These are phyloP conservation scores for Galemys pyrenaicus DNA, from an alignment of 2,113 vertebrate genomes.

Conservation along the genomic window DNA sequence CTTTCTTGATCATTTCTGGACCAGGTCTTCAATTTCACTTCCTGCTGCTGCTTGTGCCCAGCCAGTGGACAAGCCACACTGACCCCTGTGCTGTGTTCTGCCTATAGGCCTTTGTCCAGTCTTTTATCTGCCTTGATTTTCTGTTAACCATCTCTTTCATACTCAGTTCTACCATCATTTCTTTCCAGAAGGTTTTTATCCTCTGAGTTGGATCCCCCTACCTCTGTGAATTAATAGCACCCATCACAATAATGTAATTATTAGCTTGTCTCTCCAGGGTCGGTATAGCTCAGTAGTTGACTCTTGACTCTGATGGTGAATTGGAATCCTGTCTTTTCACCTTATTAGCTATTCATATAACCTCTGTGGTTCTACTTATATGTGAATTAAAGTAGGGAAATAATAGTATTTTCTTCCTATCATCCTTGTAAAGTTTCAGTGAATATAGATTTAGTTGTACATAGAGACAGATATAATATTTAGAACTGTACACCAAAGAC, in stretches of 20 bases:
- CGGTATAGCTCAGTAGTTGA: not conserved
- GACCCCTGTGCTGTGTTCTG: not conserved
- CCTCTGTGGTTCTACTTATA: not conserved
- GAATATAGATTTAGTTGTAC: not conserved
- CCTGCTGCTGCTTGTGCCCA: too few species aligned
- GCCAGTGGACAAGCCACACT: too few species aligned
- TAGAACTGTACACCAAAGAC: not conserved
- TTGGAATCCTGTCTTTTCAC: not conserved
- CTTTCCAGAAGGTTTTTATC: not conserved
- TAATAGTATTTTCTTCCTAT: not conserved
- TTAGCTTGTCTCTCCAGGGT: not conserved
- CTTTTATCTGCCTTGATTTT: not conserved
- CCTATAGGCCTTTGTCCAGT: not conserved
- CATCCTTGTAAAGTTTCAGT: not conserved
- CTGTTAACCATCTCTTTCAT: not conserved
- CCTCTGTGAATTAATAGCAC: not conserved
- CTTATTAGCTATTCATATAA: not conserved
- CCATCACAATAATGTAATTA: not conserved
- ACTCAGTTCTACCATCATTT: not conserved
- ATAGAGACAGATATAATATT: not conserved
- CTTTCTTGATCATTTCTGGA: not conserved
- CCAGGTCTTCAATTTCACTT: not conserved
- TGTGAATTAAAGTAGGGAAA: not conserved
- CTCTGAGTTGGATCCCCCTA: not conserved
- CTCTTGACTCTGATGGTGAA: too few species aligned